phyloP scores from a whole-genome alignment of 1,140 invertebrate genomes.

The Spodoptera litura region DNA sequence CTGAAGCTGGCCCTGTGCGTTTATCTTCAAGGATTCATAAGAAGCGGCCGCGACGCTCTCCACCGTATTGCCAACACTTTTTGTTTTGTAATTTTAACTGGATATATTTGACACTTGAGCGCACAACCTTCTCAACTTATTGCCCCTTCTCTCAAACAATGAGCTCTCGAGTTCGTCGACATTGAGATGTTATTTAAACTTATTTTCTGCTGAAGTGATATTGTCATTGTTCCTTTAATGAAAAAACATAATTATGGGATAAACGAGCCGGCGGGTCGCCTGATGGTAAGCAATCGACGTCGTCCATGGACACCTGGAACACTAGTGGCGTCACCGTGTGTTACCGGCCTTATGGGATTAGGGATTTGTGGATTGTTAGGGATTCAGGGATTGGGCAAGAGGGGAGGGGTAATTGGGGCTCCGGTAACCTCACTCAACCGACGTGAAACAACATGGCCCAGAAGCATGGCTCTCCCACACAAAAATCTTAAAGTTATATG shows the following conservation, averaged over 20 bases:
- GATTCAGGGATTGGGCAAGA: too few relatives aligned
- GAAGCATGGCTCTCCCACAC: too few relatives aligned
- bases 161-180: slow-evolving; percentile 36
- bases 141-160: slow-evolving; percentile 32
- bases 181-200: slow-evolving; percentile 20
- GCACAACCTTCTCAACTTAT: slow-evolving; percentile 34
- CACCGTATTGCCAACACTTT: slow-evolving; percentile 43
- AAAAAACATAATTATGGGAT: not conserved
- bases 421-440: too few relatives aligned
- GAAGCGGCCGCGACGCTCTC: slow-evolving; percentile 36
- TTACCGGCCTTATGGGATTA: too few relatives aligned
- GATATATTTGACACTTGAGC: slow-evolving; percentile 42
- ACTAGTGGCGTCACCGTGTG: too few relatives aligned
- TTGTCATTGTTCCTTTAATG: slow-evolving; percentile 14
- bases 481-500: not conserved
- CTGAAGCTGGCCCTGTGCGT: slow-evolving; percentile 20
- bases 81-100: slow-evolving; percentile 48
- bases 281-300: too few relatives aligned
- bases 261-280: too few relatives aligned
- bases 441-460: too few relatives aligned
- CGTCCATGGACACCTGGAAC: too few relatives aligned
- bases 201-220: slow-evolving; percentile 25
- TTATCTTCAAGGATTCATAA: slow-evolving; percentile 47
- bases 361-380: too few relatives aligned
- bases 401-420: too few relatives aligned